Base-by-base conservation (phyloP, 2,797 vertebrate genomes). In the Sebastes trivittatus region DNA sequence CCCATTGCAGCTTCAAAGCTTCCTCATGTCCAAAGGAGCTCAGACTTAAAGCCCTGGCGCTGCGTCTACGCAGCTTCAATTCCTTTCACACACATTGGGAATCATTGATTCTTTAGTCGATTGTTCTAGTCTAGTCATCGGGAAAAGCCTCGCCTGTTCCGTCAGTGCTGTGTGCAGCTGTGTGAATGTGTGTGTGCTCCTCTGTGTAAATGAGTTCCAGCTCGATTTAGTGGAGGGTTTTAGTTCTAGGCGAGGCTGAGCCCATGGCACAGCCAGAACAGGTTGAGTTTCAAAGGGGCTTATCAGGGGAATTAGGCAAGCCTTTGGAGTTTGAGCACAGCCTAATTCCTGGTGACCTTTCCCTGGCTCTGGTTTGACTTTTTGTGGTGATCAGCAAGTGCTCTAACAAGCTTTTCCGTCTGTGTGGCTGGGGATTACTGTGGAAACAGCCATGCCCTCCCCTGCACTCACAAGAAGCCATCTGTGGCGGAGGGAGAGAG, bases 341-440 rank as follows among this genome's bases (percentile, higher is more conserved):
- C 90, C 94, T 95, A 95, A 95, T 95, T 96, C 94, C 90, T 83
- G 92, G 92, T 95, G 95, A 96, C 95, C 95, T 95, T 95, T 95
- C 93, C 86, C 92, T 95, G 93, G 95, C 96, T 96, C 88, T 80
- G 92, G 91, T 95, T 95, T 96, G 95, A 96, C 95, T 95, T 96
- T 95, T 93, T 94, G 95, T 94, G 92, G 92, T 93, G 94, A 96
- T 96, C 95, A 95, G 94, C 94, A 92, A 95, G 93, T 91, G 93
- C 95, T 95, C 92, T 95, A 95, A 95, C 95, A 96, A 95, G 95
- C 95, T 95, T 95, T 95, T 94, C 93, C 93, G 89, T 95, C 94
- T 96, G 93, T 95, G 94, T 94, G 94, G 94, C 92, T 92, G 90
- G 92, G 93, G 95, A 96, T 95, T 95, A 96, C 90, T 87, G 90